Evolutionary conservation across 2,113 vertebrate species (phyloP), one percentile per base, ranked within the genome.

Genomic region (Rynchops niger): DNA sequence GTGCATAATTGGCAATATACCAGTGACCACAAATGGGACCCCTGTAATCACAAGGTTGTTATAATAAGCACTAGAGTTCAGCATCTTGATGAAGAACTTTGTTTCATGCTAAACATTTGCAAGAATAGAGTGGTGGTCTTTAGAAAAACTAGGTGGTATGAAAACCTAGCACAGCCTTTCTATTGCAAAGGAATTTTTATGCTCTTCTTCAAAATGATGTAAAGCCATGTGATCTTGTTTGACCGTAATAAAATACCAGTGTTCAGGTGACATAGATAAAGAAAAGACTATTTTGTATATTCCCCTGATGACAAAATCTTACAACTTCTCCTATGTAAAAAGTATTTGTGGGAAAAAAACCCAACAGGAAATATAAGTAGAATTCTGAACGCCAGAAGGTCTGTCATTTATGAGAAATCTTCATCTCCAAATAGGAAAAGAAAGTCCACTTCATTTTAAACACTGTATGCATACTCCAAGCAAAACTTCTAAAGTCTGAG

Each of bases 301-400:
- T 88, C 6, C 9, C 18, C 36, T 17, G 25, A 30, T 11, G 45
- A 58, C 15, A 45, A 79, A 86, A 72, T 32, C 29, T 43, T 70
- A 53, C 32, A 80, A 34, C 0, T 27, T 76, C 14, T 49, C 62
- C 36, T 38, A n/a, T 17, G 3, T 27, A 53, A 74, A 82, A 93
- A 50, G 7, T 53, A 71, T 34, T 43, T n/a, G 2, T 4, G 12
- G 12, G 16, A 2, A 3, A 0, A 55, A 38, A 47, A 6, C 9
- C 8, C 20, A 58, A n/a, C 15, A 67, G 20, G 53, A 78, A 84
- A 73, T 43, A 15, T 6, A 84, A 65, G 16, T 18, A 81, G 42
- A 73, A 87, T 70, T 89, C 25, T 47, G 10, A 90, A 36, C 9
- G 32, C 2, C 4, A 9, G 38, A 47, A 81, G 15, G 17, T 65